Evolutionary conservation across 2,888 invertebrate genomes (phyloP).

Genomic region (Serrognathus titanus): DNA sequence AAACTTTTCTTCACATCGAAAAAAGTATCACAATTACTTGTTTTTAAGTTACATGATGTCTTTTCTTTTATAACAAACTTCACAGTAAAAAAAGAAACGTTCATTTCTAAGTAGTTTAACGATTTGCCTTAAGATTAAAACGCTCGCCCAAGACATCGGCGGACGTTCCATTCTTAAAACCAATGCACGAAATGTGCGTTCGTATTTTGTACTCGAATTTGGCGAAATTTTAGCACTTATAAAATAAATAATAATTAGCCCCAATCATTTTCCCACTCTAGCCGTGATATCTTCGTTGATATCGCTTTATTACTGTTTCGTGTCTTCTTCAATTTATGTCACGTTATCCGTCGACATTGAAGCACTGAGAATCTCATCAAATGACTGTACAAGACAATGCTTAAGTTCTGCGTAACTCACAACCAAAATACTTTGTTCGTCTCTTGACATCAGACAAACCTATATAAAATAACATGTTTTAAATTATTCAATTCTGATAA

Average conservation of each 20-base stretch:
- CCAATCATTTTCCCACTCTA: slow-evolving; percentile 30
- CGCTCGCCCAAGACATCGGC: background rate
- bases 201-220: slow-evolving; percentile 28
- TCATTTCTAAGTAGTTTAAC: slow-evolving; percentile 22
- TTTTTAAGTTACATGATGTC: slow-evolving; percentile 22
- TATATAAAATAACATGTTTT: slow-evolving; percentile 43
- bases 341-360: slow-evolving; percentile 44
- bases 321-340: slow-evolving; percentile 23
- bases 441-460: slow-evolving; percentile 93
- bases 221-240: slow-evolving; percentile 22
- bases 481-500: background rate
- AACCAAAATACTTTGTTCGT: slow-evolving; percentile 93
- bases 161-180: background rate
- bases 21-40: slow-evolving; percentile 35
- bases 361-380: slow-evolving; percentile 72
- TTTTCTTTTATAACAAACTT: slow-evolving; percentile 13
- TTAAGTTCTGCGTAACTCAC: slow-evolving; percentile 95
- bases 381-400: slow-evolving; percentile 90
- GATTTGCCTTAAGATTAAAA: background rate
- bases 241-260: slow-evolving; percentile 25
- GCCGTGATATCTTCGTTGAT: slow-evolving; percentile 14
- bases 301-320: slow-evolving; percentile 6
- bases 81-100: slow-evolving; percentile 22
- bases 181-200: background rate
- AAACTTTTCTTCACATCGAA: slow-evolving; percentile 34